Percentiles rank a stretch among this genome's conserved stretches.
These are phyloP conservation scores for Anabas testudineus DNA, from an alignment of 2,797 vertebrate species.

Conservation along the genomic window DNA sequence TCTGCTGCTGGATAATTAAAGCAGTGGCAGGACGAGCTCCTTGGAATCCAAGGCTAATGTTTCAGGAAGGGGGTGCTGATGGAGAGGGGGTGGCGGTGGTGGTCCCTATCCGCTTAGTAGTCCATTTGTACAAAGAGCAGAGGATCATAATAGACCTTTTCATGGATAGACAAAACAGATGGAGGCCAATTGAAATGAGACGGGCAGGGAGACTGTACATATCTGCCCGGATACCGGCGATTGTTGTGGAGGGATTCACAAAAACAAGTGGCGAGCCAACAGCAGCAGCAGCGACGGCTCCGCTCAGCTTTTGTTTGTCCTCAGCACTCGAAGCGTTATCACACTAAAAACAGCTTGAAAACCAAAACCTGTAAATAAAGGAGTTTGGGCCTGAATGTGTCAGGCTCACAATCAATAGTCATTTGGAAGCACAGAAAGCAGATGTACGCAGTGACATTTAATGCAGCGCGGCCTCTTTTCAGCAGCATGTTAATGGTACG, in stretches of 20 bases:
- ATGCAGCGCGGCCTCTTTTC: conserved; percentile 51
- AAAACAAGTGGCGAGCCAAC: conserved; percentile 56
- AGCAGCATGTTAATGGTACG: conserved; percentile 22
- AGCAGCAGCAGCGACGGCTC: conserved; percentile 3
- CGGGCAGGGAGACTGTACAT: conserved; percentile 66
- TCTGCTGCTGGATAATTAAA: conserved; percentile 69
- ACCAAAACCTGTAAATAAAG: conserved; percentile 72
- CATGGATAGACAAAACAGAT: conserved; percentile 76
- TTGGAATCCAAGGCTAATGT: conserved; percentile 73
- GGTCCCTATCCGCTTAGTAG: conserved; percentile 63
- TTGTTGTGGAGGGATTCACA: conserved; percentile 68
- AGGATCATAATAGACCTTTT: conserved; percentile 81
- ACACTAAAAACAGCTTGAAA: conserved; percentile 69
- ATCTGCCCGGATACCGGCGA: conserved; percentile 66
- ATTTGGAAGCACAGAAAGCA: conserved; percentile 69
- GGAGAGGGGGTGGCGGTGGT: neutral
- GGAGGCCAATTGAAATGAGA: conserved; percentile 74
- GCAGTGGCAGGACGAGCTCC: conserved; percentile 61
- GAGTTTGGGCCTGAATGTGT: conserved; percentile 59
- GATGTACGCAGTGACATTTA: conserved; percentile 67
- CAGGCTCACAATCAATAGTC: conserved; percentile 60
- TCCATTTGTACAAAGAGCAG: conserved; percentile 77
- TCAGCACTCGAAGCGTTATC: conserved; percentile 39
- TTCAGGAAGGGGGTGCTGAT: conserved; percentile 28
- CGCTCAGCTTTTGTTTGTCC: conserved; percentile 31